Evolutionary conservation across 53 echinoderm and acorn worm genomes (phyloP), one percentile per base, ranked within the genome.

Genomic region (Crossaster papposus): DNA sequence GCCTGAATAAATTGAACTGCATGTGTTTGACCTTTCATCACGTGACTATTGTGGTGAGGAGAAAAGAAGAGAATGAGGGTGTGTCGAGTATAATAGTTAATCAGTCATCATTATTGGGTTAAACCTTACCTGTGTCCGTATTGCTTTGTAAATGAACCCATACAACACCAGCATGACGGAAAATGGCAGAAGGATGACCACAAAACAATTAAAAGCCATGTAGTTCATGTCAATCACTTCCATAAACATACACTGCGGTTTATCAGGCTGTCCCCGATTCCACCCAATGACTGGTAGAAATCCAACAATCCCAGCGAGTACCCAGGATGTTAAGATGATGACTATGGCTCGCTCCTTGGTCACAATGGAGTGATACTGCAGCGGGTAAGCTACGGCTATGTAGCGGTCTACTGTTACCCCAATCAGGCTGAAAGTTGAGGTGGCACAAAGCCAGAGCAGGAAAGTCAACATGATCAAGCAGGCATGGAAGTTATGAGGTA

Each of bases 391-490:
- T 51, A 95, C 91, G 52, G 95, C 95, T 36, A 95, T 72, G 87
- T 91, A 95, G 12, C 95, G 93, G 81, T 95, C 95, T 24, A 95
- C 65, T 0, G 93, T 94, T 11, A 95, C 95, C 1, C 95, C 95
- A 31, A 95, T 93, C 29, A 95, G 83, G 68, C 93, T 93, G 55
- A 95, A 95, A 2, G 95, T 95, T 10, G 95, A 95, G 1, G 93
- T 93, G 0, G 89, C 95, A 63, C 95, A 95, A 10, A 95, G 76
- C 92, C 95, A 93, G 54, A 95, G 88, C 38, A 95, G 72, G 83
- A 95, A 95, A 51, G 92, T 92, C 65, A 95, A 54, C 93, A 95
- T 95, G 87, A 93, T 91, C 29, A 95, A 83, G 81, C 95, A 95
- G 0, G 88, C 95, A 33, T 74, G 65, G 84, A 95, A 95, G 91